Conservation (phyloP, 2,113 vertebrate species). For the Empidonax alnorum region DNA sequence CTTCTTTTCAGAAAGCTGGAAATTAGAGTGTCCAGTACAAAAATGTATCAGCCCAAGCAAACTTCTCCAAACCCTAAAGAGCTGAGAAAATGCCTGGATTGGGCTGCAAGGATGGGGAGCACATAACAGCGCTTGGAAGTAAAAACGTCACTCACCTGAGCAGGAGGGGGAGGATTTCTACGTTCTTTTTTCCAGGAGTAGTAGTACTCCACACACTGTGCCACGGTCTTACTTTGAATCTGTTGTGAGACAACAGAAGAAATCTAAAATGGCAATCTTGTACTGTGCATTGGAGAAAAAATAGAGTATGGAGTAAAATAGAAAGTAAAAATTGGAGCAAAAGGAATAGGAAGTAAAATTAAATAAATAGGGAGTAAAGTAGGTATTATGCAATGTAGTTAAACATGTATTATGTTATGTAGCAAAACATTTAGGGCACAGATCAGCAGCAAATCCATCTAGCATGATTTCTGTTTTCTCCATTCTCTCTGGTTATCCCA, state of each 20-base stretch:
- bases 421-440: too few species aligned
- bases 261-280: background rate
- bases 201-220: background rate
- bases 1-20: background rate
- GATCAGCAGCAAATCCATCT: background rate
- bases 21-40: background rate
- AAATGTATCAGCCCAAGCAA: background rate
- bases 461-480: background rate
- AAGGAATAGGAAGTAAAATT: too few species aligned
- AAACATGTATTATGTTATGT: fast-evolving
- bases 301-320: fast-evolving
- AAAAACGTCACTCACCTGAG: background rate
- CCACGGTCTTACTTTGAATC: background rate
- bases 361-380: background rate
- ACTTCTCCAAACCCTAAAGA: background rate
- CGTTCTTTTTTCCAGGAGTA: background rate
- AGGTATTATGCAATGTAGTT: background rate
- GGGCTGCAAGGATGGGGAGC: fast-evolving
- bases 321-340: too few species aligned
- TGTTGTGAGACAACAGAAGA: background rate
- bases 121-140: too few species aligned
- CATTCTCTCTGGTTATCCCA: background rate
- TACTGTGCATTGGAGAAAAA: background rate
- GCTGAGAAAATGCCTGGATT: background rate
- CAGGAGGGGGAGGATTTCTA: background rate